Percentiles rank a stretch among this genome's conserved stretches.
phyloP scores from a whole-genome alignment of 2,797 vertebrate species.

The Eptatretus atami region DNA sequence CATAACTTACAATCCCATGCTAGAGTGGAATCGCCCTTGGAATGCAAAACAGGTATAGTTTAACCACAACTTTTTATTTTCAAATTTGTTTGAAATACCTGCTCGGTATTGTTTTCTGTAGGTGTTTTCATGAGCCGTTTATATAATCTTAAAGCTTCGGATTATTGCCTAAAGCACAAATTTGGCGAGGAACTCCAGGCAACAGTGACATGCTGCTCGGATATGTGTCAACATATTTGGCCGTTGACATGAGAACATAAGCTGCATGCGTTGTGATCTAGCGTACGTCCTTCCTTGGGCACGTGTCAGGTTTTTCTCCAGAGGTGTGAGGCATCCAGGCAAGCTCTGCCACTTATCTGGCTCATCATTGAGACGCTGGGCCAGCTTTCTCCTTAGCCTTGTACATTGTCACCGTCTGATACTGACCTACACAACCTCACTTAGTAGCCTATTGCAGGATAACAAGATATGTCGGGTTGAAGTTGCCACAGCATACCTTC shows the following conservation, averaged over 20 bases:
- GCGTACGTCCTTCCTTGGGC: neutral
- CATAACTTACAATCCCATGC: conserved; percentile 54
- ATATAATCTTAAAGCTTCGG: no score
- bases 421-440: conserved; percentile 60
- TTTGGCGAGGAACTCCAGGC: no score
- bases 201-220: no score
- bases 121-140: no score
- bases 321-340: conserved; percentile 62
- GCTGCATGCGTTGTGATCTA: neutral
- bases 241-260: neutral
- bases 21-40: conserved; percentile 57
- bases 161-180: no score
- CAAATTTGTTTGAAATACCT: no score
- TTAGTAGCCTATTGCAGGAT: conserved; percentile 51
- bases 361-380: conserved; percentile 45
- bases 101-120: no score
- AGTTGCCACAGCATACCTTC: conserved; percentile 9
- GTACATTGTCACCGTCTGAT: conserved; percentile 43
- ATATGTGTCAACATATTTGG: neutral
- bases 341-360: conserved; percentile 54
- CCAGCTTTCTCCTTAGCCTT: conserved; percentile 39
- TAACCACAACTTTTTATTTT: neutral
- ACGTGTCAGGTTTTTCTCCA: conserved; percentile 35
- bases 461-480: conserved; percentile 79
- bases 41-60: conserved; percentile 39